Evolutionary conservation across 2,797 vertebrate species (phyloP).

Genomic region (Sciurus vulgaris): DNA sequence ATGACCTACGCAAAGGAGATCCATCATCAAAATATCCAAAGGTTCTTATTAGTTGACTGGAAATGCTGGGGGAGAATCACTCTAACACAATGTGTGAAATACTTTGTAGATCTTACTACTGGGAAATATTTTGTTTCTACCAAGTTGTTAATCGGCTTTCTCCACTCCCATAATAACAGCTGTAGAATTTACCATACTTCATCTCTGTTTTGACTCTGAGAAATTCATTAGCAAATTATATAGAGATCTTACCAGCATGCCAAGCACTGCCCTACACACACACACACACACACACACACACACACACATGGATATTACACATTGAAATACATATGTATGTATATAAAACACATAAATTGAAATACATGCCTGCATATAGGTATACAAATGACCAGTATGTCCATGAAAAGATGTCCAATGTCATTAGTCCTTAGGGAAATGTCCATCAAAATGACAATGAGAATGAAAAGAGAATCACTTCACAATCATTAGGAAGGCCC

Average conservation of each 20-base stretch:
- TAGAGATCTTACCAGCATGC: not conserved
- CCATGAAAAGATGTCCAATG: not conserved
- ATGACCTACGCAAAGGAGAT: not conserved
- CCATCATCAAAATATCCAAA: not conserved
- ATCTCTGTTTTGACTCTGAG: not conserved
- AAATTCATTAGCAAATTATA: not conserved
- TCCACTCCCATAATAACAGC: not conserved
- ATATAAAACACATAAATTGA: not conserved
- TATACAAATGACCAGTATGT: not conserved
- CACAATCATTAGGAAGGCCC: not conserved
- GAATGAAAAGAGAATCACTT: not conserved
- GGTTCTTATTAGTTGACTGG: not conserved
- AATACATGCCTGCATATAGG: not conserved
- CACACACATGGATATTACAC: too few relatives aligned
- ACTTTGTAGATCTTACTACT: not conserved
- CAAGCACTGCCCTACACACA: not conserved
- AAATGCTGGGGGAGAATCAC: not conserved
- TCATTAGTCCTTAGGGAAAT: not conserved
- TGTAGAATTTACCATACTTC: not conserved
- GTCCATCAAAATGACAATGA: not conserved
- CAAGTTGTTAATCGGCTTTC: slow-evolving; percentile 11
- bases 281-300: too few relatives aligned
- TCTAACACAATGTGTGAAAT: not conserved
- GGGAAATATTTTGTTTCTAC: slow-evolving; percentile 5
- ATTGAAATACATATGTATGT: not conserved